Conservation (phyloP, 2,113 vertebrate species). For the Phaethon lepturus region DNA sequence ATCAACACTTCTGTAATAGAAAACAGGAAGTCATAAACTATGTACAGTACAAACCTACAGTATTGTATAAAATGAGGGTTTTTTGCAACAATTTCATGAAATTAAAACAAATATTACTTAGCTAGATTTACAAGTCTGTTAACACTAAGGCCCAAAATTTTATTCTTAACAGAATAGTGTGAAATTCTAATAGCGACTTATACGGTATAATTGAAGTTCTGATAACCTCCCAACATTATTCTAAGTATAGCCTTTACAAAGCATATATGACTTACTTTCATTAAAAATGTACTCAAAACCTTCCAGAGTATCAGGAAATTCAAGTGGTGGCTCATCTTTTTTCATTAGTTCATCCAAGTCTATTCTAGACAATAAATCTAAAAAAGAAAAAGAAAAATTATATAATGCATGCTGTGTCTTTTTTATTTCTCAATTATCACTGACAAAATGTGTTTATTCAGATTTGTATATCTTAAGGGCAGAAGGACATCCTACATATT, state of each 20-base stretch:
- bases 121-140: neutral
- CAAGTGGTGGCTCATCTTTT: constrained; percentile 96
- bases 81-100: neutral
- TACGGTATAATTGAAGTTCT: neutral
- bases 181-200: constrained; percentile 7
- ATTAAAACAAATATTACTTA: neutral
- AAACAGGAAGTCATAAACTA: neutral
- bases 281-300: constrained; percentile 97
- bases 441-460: neutral
- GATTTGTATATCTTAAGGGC: neutral
- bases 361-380: constrained; percentile 96
- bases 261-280: constrained; percentile 85
- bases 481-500: neutral
- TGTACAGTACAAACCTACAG: neutral
- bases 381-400: constrained; percentile 39
- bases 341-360: constrained; percentile 98
- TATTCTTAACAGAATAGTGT: constrained; percentile 12
- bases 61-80: neutral
- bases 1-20: neutral
- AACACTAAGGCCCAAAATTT: neutral
- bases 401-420: neutral
- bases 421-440: neutral
- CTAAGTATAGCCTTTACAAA: constrained; percentile 13
- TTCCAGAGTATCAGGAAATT: constrained; percentile 94
- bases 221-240: constrained; percentile 5